Percentiles rank a stretch among this genome's conserved stretches.
Conservation (phyloP, 2,113 vertebrate species). For the Vombatus ursinus region DNA sequence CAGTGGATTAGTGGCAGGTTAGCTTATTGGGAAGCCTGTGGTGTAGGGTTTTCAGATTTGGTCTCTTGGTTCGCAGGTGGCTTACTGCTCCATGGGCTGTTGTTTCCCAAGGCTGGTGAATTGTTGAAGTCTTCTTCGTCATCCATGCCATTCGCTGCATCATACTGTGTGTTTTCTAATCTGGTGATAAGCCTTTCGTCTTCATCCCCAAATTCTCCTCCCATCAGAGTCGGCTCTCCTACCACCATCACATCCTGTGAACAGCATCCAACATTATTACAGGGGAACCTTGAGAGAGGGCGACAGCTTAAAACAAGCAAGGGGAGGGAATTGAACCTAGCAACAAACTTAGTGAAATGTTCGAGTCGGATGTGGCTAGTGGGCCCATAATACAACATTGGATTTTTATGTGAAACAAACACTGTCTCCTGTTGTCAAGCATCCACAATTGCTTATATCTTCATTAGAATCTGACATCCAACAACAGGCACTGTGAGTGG, state of each 20-base stretch:
- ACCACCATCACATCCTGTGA: conserved; percentile 99
- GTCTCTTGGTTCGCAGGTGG: conserved; percentile 91
- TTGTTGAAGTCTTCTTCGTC: conserved; percentile 98
- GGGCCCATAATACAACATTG: conserved; percentile 68
- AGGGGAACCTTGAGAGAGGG: conserved; percentile 86
- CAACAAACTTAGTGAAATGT: conserved; percentile 73
- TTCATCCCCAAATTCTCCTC: conserved; percentile 98
- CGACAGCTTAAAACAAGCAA: conserved; percentile 84
- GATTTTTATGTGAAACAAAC: conserved; percentile 75
- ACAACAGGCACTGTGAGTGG: conserved; percentile 78
- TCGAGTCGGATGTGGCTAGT: conserved; percentile 71
- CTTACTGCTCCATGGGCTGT: conserved; percentile 96
- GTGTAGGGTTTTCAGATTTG: conserved; percentile 97
- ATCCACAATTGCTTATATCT: conserved; percentile 72
- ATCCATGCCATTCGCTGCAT: conserved; percentile 98
- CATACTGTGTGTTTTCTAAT: conserved; percentile 99
- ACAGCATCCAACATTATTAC: conserved; percentile 90
- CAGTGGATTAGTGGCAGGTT: conserved; percentile 45
- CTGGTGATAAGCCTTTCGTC: conserved; percentile 99
- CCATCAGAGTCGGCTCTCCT: conserved; percentile 99
- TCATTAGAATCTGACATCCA: conserved; percentile 79
- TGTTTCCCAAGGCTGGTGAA: conserved; percentile 97
- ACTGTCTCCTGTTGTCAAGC: conserved; percentile 69
- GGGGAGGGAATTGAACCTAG: conserved; percentile 77
- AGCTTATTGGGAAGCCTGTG: conserved; percentile 94